Percentiles rank a stretch among this genome's conserved stretches.
Conservation (phyloP, 1,140 invertebrate genomes). For the Drosophila prosaltans region DNA sequence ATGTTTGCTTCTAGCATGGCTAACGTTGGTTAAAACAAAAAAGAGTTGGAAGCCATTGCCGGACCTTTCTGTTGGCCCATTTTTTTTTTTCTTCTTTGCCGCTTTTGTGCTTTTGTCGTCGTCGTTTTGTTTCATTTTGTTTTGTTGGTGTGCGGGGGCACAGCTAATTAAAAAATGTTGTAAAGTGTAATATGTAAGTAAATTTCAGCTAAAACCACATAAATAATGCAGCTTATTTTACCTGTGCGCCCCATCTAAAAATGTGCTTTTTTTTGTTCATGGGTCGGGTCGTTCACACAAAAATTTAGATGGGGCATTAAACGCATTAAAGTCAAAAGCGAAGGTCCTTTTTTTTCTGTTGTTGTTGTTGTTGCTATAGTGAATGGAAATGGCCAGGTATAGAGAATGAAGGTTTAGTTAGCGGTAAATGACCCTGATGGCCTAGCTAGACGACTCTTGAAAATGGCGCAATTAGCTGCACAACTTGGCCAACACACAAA, state of each 20-base stretch:
- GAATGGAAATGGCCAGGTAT: not conserved
- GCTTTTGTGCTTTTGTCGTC: constrained; percentile 59
- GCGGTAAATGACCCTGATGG: constrained; percentile 47
- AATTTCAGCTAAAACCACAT: constrained; percentile 62
- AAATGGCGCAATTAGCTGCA: constrained; percentile 75
- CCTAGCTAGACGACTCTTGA: constrained; percentile 50
- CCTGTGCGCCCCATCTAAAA: constrained; percentile 37
- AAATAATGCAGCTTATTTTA: constrained; percentile 68
- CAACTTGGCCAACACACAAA: constrained; percentile 59
- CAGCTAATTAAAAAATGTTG: constrained; percentile 76
- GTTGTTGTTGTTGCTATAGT: no score
- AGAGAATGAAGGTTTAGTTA: constrained; percentile 8
- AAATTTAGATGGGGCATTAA: constrained; percentile 55
- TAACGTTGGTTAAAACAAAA: constrained; percentile 43
- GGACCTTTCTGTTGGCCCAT: not conserved
- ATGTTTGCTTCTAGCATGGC: constrained; percentile 38
- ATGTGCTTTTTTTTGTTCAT: constrained; percentile 25
- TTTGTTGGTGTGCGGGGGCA: constrained; percentile 50
- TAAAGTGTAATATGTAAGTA: constrained; percentile 72
- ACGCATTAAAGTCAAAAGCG: constrained; percentile 59
- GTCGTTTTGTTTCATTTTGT: constrained; percentile 55
- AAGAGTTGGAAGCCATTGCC: constrained; percentile 6
- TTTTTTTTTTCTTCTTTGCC: not conserved
- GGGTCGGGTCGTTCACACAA: constrained; percentile 28
- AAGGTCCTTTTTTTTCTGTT: constrained; percentile 38